Conservation (phyloP, 2,797 vertebrate genomes). For the Clarias fuscus region DNA sequence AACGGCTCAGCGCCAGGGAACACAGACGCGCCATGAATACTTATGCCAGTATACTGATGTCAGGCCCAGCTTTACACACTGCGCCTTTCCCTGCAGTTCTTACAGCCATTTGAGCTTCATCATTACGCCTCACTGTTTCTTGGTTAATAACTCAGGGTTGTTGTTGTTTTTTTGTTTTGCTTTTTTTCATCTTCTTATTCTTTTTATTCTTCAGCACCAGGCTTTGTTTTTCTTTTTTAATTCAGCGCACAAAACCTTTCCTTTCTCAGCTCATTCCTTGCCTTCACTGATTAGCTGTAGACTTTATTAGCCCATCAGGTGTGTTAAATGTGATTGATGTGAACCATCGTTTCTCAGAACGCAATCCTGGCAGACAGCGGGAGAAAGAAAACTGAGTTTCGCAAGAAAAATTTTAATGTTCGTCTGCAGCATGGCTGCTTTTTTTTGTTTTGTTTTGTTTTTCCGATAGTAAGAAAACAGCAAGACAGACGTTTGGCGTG, state of each 20-base stretch:
- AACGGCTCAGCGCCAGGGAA: constrained; percentile 46
- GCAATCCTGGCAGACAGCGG: not conserved
- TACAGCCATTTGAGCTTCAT: constrained; percentile 5
- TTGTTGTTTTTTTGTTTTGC: not conserved
- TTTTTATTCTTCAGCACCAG: not conserved
- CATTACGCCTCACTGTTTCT: not conserved
- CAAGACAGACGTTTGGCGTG: not conserved
- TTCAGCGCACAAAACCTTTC: not conserved
- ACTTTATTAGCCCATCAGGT: not conserved
- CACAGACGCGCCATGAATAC: constrained; percentile 28
- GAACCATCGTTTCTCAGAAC: not conserved
- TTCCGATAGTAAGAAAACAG: not conserved
- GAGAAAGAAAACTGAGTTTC: not conserved
- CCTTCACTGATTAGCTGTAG: not conserved
- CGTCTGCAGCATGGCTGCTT: not conserved
- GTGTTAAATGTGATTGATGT: not conserved
- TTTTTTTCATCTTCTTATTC: not conserved
- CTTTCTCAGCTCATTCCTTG: not conserved
- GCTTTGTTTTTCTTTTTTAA: not conserved
- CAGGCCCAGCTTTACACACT: constrained; percentile 30
- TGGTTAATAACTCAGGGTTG: not conserved
- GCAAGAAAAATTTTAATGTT: not conserved
- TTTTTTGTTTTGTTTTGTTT: not conserved
- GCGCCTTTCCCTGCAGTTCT: constrained; percentile 7
- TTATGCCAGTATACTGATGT: constrained; percentile 61